phyloP scores from a whole-genome alignment of 2,113 vertebrate genomes.

The Oreotragus oreotragus region DNA sequence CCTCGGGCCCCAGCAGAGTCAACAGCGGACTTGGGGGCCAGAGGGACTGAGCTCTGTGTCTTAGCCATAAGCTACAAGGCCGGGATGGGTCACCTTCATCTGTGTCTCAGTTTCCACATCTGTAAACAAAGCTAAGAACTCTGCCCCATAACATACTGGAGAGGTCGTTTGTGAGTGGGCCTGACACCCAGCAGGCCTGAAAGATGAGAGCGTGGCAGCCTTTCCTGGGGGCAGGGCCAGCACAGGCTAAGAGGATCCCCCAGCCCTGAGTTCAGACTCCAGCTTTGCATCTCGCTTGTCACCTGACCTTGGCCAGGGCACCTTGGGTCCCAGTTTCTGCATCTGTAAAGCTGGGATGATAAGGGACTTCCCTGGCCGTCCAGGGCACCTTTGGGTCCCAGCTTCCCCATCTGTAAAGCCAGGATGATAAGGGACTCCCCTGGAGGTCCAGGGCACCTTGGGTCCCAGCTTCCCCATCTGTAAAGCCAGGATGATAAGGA shows the following conservation, averaged over 20 bases:
- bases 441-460: too few species aligned
- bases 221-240: neutral
- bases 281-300: neutral
- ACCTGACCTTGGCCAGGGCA: neutral
- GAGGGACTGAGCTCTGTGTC: neutral
- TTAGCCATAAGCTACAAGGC: neutral
- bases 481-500: neutral
- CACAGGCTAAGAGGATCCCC: fast-evolving
- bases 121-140: neutral
- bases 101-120: neutral
- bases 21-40: neutral
- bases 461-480: neutral
- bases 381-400: neutral
- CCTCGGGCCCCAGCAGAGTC: neutral
- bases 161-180: neutral
- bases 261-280: neutral
- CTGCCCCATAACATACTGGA: neutral
- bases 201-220: neutral
- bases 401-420: too few species aligned
- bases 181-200: neutral
- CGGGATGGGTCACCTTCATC: neutral
- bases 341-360: neutral
- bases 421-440: neutral
- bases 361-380: neutral
- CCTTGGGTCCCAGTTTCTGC: neutral